Percentiles rank a stretch among this genome's conserved stretches.
Conservation (phyloP, 2,797 vertebrate genomes). For the Chloroceryle inda region DNA sequence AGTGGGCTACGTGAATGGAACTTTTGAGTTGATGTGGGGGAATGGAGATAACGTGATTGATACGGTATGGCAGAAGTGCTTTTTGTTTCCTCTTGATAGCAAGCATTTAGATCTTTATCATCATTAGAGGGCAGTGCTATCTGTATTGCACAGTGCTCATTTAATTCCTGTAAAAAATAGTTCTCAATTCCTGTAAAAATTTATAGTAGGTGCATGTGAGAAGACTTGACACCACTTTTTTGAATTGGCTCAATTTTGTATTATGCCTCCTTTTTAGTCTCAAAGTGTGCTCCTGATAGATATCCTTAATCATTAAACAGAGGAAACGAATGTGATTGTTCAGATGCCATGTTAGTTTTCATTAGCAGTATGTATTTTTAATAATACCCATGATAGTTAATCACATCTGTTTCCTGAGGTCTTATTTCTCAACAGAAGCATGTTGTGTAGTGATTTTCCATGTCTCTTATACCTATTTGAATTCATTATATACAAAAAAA, state of each 20-base stretch:
- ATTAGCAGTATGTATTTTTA: not conserved
- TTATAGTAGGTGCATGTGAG: not conserved
- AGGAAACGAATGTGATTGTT: not conserved
- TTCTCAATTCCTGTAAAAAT: not conserved
- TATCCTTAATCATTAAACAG: not conserved
- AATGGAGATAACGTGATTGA: conserved; percentile 79
- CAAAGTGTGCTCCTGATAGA: not conserved
- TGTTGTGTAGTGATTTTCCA: not conserved
- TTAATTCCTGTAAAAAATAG: not conserved
- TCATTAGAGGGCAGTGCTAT: accelerated
- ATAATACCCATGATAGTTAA: not conserved
- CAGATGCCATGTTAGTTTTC: not conserved
- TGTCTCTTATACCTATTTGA: not conserved
- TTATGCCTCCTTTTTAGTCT: not conserved
- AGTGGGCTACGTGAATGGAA: conserved; percentile 92
- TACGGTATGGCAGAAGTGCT: conserved; percentile 77
- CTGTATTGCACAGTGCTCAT: accelerated
- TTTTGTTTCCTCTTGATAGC: not conserved
- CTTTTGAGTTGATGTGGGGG: conserved; percentile 92
- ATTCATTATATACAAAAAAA: not conserved
- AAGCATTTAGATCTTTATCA: not conserved
- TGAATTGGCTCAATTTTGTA: not conserved
- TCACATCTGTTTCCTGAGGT: not conserved
- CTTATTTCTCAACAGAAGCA: not conserved
- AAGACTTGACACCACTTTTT: not conserved